Conservation (phyloP, 1,140 invertebrate species). For the Dufourea novaeangliae region DNA sequence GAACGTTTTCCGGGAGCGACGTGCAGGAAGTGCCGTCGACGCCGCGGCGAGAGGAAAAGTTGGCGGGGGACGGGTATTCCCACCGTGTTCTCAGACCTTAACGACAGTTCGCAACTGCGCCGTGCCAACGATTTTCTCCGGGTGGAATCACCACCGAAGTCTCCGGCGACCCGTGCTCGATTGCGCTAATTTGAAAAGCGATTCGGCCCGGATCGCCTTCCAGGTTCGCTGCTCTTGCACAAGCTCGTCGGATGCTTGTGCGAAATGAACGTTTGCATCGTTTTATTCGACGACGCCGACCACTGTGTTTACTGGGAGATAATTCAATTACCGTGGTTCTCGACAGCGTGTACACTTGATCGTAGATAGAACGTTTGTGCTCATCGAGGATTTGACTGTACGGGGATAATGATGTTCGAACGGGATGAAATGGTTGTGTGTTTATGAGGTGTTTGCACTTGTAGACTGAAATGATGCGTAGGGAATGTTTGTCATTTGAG, state of each 20-base stretch:
- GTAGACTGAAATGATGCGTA: too few relatives aligned
- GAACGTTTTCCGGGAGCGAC: background rate
- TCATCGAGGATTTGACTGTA: too few relatives aligned
- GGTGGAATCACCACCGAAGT: background rate
- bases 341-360: too few relatives aligned
- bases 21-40: slow-evolving; percentile 5
- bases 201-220: background rate
- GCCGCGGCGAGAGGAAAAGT: background rate
- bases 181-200: slow-evolving; percentile 17
- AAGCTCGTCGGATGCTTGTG: background rate
- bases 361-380: too few relatives aligned
- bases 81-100: background rate
- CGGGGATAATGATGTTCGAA: too few relatives aligned
- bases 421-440: too few relatives aligned
- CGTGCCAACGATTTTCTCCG: slow-evolving; percentile 1
- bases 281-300: background rate
- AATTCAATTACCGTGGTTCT: background rate
- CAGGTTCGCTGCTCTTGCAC: background rate
- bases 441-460: too few relatives aligned
- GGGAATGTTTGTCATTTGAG: too few relatives aligned
- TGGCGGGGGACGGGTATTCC: background rate
- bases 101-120: background rate
- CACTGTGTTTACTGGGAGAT: background rate
- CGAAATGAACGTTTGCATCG: background rate
- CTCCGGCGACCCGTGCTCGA: background rate